Conservation (phyloP, 53 echinoderm and acorn worm genomes). For the Zoroaster sp. region DNA sequence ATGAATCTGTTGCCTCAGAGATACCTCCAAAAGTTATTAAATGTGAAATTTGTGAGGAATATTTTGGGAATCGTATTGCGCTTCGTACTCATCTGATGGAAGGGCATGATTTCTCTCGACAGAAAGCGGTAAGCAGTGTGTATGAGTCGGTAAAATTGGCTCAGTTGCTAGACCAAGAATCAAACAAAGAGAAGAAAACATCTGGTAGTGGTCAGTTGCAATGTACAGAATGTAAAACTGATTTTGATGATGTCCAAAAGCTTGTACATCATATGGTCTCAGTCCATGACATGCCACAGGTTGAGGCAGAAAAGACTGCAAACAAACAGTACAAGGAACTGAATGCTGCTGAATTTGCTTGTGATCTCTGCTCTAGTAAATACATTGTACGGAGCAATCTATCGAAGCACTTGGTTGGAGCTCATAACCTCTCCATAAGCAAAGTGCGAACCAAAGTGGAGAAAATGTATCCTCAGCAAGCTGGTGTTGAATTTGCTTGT, state of each 20-base stretch:
- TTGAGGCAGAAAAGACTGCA: not conserved
- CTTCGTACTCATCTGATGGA: slow-evolving; percentile 40
- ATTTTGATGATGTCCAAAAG: not conserved
- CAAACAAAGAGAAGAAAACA: not conserved
- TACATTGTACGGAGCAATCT: slow-evolving; percentile 16
- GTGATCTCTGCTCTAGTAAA: slow-evolving; percentile 17
- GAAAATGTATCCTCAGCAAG: not conserved
- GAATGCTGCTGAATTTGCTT: slow-evolving; percentile 1
- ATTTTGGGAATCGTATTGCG: not conserved
- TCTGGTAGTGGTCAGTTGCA: not conserved
- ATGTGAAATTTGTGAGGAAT: slow-evolving; percentile 15
- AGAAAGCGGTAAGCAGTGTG: slow-evolving; percentile 24
- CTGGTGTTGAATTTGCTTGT: not conserved
- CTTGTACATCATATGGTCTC: slow-evolving; percentile 8
- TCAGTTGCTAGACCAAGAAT: not conserved
- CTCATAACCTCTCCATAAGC: not conserved
- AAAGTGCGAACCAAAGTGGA: not conserved
- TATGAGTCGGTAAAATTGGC: slow-evolving; percentile 3
- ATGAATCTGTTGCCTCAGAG: not conserved
- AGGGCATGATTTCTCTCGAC: slow-evolving; percentile 14
- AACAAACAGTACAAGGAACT: not conserved
- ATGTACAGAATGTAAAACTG: not conserved
- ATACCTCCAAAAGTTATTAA: not conserved
- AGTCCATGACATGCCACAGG: not conserved
- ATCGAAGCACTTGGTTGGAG: not conserved